These are phyloP conservation scores for Oxyteleia sp. DNA, from an alignment of 2,888 invertebrate species.

Conservation along the genomic window DNA sequence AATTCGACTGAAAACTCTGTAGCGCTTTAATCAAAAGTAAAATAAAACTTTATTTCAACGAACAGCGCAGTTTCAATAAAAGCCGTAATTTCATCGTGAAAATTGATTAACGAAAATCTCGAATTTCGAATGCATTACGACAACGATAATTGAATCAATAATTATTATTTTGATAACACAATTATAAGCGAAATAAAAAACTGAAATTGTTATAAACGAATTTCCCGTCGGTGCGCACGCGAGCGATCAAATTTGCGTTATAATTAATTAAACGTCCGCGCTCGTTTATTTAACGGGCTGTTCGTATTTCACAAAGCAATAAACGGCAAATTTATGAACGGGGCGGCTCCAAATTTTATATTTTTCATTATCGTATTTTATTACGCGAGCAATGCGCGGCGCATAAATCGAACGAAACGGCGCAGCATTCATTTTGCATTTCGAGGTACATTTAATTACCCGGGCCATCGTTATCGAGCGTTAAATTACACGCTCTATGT, in stretches of 20 bases:
- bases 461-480: slow-evolving; percentile 50
- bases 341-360: slow-evolving; percentile 20
- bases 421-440: slow-evolving; percentile 69
- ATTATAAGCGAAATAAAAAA: background rate
- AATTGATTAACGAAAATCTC: background rate
- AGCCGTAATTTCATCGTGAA: background rate
- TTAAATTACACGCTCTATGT: slow-evolving; percentile 52
- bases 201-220: slow-evolving; percentile 15
- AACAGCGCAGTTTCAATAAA: no score
- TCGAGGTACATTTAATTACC: slow-evolving; percentile 63
- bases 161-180: background rate
- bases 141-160: slow-evolving; percentile 9
- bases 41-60: background rate
- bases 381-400: slow-evolving; percentile 34
- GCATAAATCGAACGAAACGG: slow-evolving; percentile 65
- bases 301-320: slow-evolving; percentile 24
- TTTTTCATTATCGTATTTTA: slow-evolving; percentile 50
- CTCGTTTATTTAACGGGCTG: slow-evolving; percentile 24
- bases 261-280: slow-evolving; percentile 41
- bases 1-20: no score
- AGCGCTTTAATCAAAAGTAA: no score
- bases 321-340: slow-evolving; percentile 26
- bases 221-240: background rate
- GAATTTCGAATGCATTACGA: background rate
- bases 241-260: slow-evolving; percentile 25